Percentiles rank a stretch among this genome's conserved stretches.
phyloP scores from a whole-genome alignment of 2,888 invertebrate genomes.

The Leptopilina drosophilae region DNA sequence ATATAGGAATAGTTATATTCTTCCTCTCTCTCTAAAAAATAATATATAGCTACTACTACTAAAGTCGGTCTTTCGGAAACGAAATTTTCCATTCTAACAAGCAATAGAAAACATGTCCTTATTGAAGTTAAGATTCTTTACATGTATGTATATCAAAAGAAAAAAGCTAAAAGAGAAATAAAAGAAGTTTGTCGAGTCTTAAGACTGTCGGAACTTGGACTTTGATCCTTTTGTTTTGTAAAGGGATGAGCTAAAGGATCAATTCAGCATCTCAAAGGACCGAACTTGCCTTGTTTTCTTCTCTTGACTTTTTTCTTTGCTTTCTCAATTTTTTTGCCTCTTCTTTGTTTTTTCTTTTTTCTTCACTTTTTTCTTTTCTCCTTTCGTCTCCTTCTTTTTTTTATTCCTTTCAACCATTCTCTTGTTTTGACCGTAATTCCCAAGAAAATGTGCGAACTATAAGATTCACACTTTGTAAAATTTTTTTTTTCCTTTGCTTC shows the following conservation, averaged over 20 bases:
- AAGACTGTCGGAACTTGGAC: conserved; percentile 60
- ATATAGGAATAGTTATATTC: too few relatives aligned
- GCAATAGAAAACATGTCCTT: conserved; percentile 13
- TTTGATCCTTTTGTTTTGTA: conserved; percentile 66
- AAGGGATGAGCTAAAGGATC: conserved; percentile 65
- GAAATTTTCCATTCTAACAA: conserved; percentile 5
- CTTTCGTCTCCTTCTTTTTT: conserved; percentile 33
- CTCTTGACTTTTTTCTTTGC: conserved; percentile 40
- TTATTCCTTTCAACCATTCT: conserved; percentile 43
- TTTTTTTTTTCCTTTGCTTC: too few relatives aligned
- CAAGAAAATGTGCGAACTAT: conserved; percentile 26
- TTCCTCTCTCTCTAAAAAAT: too few relatives aligned
- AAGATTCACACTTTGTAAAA: conserved; percentile 24
- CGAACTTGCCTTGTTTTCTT: conserved; percentile 52
- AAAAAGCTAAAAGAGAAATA: background rate
- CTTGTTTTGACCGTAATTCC: conserved; percentile 48
- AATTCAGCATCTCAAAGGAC: conserved; percentile 67
- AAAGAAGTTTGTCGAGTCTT: conserved; percentile 49
- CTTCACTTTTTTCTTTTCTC: conserved; percentile 50
- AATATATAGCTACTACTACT: too few relatives aligned
- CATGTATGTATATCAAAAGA: conserved; percentile 24
- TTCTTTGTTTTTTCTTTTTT: conserved; percentile 44
- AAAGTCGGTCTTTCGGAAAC: background rate
- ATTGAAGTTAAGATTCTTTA: conserved; percentile 26
- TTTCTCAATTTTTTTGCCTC: conserved; percentile 14